Evolutionary conservation across 2,797 vertebrate species (phyloP), one percentile per base, ranked within the genome.

Genomic region (Melanotaenia nigrans): DNA sequence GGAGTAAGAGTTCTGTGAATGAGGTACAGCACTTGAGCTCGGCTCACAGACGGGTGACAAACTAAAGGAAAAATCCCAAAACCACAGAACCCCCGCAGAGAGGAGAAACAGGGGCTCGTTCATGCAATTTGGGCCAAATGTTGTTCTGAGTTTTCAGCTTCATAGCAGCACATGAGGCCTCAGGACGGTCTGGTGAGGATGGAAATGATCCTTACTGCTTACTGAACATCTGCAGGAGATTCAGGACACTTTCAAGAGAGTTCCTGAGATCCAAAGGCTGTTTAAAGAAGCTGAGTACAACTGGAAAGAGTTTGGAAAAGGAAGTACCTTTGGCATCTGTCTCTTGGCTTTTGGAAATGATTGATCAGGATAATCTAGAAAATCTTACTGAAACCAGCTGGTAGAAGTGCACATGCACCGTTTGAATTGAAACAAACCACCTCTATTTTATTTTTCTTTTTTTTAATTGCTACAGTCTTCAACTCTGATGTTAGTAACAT

Each of bases 1-100:
- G 84, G 81, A 90, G 83, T 85, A 74, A 76, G 87, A 87, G 82
- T 89, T 88, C 87, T 89, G 79, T 91, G 90, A 84, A 81, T 94
- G 94, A 95, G 94, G 94, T 95, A 94, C 89, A 91, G 83, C 64
- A 38, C 85, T 88, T 59, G 80, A 84, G 77, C 85, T 84, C 64
- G 76, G 89, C 79, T 79, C 84, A n/a, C 70, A 60, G 62, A 58
- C n/a, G 13, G 45, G 55, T 42, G 20, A 40, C 28, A 40, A 20
- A 24, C 53, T 32, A 53, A 56, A 62, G 38, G 22, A 13, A 13
- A 54, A 47, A 47, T 3, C 18, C 20, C 30, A 9, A 14, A 20
- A 38, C 5, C n/a, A 8, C 4, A 14, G 20, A 51, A 4, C 28
- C 3, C 13, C 42, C 10, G 25, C 6, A 22, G 16, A n/a, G 9